Conservation (phyloP, 2,888 invertebrate genomes). For the Synergus umbraculus region DNA sequence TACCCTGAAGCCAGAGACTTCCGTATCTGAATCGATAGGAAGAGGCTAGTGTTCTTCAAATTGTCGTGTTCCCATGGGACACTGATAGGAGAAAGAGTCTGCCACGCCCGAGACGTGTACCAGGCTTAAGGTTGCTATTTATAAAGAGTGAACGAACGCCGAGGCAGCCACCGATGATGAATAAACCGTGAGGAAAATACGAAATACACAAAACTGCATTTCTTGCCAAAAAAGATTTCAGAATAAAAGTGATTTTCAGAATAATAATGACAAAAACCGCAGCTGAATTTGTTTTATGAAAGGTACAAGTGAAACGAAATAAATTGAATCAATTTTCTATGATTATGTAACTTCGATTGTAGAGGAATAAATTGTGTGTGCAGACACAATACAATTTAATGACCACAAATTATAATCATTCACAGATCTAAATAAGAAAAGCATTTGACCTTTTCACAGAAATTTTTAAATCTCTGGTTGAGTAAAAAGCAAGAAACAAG, state of each 20-base stretch:
- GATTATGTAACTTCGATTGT: no score
- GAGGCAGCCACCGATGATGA: slow-evolving; percentile 4
- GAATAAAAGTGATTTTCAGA: not conserved
- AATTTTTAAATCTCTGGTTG: not conserved
- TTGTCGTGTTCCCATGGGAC: slow-evolving; percentile 30
- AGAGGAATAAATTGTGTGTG: no score
- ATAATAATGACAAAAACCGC: not conserved
- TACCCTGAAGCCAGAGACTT: slow-evolving; percentile 32
- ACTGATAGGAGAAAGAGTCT: slow-evolving; percentile 21
- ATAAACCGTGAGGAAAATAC: not conserved
- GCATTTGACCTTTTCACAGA: not conserved
- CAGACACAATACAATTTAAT: not conserved
- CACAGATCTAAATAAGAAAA: not conserved
- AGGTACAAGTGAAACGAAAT: not conserved
- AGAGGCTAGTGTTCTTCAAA: slow-evolving; percentile 30
- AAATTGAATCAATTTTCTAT: not conserved
- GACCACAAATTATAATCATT: not conserved
- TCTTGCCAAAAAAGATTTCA: not conserved
- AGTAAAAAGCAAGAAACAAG: not conserved
- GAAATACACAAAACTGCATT: not conserved
- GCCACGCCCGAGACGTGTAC: slow-evolving; percentile 35
- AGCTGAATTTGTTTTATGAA: no score
- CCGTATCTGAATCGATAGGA: slow-evolving; percentile 31
- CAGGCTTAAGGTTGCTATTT: slow-evolving; percentile 32
- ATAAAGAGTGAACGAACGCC: slow-evolving; percentile 39